These are phyloP conservation scores for Hydra vulgaris DNA, from an alignment of 30 jellyfish, hydroid and myxozoan species.

Conservation along the genomic window DNA sequence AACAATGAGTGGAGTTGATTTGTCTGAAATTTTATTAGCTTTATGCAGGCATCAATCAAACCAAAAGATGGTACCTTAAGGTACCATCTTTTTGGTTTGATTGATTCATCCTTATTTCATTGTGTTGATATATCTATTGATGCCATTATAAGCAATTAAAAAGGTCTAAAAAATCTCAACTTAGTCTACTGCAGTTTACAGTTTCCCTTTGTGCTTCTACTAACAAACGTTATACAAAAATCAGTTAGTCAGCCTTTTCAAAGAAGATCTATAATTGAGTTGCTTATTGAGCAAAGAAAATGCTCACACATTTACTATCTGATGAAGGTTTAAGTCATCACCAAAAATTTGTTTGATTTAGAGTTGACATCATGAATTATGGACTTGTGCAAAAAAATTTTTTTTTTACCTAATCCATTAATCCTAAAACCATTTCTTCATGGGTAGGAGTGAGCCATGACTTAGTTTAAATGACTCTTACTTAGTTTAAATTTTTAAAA, in stretches of 20 bases:
- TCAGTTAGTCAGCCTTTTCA: conserved; percentile 45
- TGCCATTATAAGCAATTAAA: conserved; percentile 20
- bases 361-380: not conserved
- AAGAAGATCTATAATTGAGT: conserved; percentile 11
- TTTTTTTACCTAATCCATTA: not conserved
- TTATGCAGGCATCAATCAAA: conserved; percentile 6
- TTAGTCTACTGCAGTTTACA: conserved; percentile 29
- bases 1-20: conserved; percentile 2
- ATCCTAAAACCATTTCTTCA: too few relatives aligned
- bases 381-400: not conserved
- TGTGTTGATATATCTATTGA: conserved; percentile 30
- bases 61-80: conserved; percentile 35
- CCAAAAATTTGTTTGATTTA: not conserved
- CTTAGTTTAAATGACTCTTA: too few relatives aligned
- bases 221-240: not conserved
- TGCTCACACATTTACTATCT: conserved; percentile 1
- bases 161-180: conserved; percentile 15
- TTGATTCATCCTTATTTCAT: conserved; percentile 24
- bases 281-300: not conserved
- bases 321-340: not conserved
- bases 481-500: too few relatives aligned
- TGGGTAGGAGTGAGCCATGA: too few relatives aligned
- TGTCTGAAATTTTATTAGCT: conserved; percentile 19
- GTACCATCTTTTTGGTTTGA: conserved; percentile 20
- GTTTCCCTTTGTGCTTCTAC: conserved; percentile 28